Base-by-base conservation (phyloP, 1,140 invertebrate genomes). In the Chionoecetes opilio region DNA sequence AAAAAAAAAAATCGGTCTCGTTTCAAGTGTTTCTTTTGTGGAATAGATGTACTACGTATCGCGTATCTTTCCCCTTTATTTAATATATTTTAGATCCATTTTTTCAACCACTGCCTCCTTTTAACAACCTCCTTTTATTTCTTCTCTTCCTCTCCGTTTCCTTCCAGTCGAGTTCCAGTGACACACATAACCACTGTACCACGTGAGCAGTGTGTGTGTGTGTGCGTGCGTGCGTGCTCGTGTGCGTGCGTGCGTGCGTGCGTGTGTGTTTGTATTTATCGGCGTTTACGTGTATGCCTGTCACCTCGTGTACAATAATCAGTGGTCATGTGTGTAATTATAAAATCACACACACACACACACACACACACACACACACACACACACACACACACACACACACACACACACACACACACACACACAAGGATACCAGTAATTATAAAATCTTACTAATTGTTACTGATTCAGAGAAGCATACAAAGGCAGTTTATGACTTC, bases 311-410 rank as follows among this genome's bases (percentile, higher is more conserved):
- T 11, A 21, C 63, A 75, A 75, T 75, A 75, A 75, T 75, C 11
- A 26, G 63, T 0, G 21, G 63, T 75, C 63, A 75, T n/a, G 9
- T 75, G 63, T 75, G 63, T 75, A 75, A 75, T 75, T 75, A 75
- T 75, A 26, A n/a, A 75, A 75, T n/a, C 63, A 21, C 21, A 75
- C 63, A 75, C 63, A 75, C 63, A 75, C 63, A 75, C 53, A 75
- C 53, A 75, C 63, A 75, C 63, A 75, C 63, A 75, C 63, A 75
- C 63, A 75, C 63, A 75, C 63, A 75, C 63, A 75, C 63, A 75
- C 63, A 75, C 21, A 75, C 63, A 75, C 46, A 53, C 46, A 53
- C 46, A 53, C 46, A 53, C 46, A 53, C 46, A 53, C 46, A 53
- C 46, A 53, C 46, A 53, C 46, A 53, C 46, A 53, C 46, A 53